Evolutionary conservation across 2,113 vertebrate species (phyloP), one percentile per base, ranked within the genome.

Genomic region (Rhadina sibilatrix): DNA sequence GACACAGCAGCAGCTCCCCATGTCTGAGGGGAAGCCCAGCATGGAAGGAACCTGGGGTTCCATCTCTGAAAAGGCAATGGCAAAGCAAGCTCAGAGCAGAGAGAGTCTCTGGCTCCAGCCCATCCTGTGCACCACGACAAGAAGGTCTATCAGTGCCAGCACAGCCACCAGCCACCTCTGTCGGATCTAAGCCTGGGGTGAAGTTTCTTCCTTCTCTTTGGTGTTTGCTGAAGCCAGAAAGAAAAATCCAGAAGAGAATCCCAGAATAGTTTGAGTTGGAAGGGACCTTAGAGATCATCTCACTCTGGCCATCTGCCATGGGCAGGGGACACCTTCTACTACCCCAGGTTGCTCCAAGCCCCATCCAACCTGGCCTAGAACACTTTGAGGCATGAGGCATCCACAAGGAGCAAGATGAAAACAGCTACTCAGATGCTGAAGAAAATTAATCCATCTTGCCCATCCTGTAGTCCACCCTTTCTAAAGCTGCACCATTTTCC

Each of bases 121-220:
- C 46, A 18, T 11, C 20, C 44, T 7, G 0, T 2, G 17, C 77
- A 68, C 11, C 59, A 15, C 18, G 15, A 11, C 5, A 8, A 60
- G 57, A n/a, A 50, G 28, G 14, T 76, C 52, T 3, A 0, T 31
- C 70, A 59, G 40, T 0, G 0, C 28, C 5, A 1, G 52, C 57
- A 83, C 0, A 3, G 60, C 15, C 6, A 0, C 3, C 2, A 3
- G 27, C 12, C 3, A 3, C 22, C 35, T 83, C 53, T 54, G 38
- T 28, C 0, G 0, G 9, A n/a, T 23, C 44, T 5, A 9, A 27
- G 9, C 56, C 13, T 5, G 25, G 49, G 35, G 27, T 14, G 24
- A 80, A 52, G 21, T 8, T 25, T 23, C 33, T 2, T 19, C 20
- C 71, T 85, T 19, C 57, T 88, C 38, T 31, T 71, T 33, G 54